Base-by-base conservation (phyloP, 1,140 invertebrate species). In the Calliphora vicina region DNA sequence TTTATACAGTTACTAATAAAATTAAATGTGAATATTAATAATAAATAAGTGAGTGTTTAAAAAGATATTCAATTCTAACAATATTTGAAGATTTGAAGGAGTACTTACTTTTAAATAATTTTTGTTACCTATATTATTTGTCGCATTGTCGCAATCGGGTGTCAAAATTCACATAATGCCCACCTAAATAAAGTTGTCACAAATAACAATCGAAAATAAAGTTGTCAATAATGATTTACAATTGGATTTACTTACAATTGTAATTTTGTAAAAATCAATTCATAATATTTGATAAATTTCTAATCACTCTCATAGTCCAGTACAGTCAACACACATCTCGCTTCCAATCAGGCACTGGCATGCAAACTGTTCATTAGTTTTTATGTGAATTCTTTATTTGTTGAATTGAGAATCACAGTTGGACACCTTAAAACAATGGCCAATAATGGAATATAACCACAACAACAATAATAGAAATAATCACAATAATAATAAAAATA, bases 351-450 rank as follows among this genome's bases (percentile, higher is more conserved):
- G 35, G 35, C 35, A 35, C 35, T 35, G 6, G 35, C 35, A 35
- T 35, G 35, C 61, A 23, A 3, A 67, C 6, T 67, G 1, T 23
- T 67, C 61, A 67, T 67, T 67, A 67, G n/a, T 67, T 67, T 67
- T 67, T 23, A 67, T 67, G 61, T 20, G 57, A 67, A 67, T 67
- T 67, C 61, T 10, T 67, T 67, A 67, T 67, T 61, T 61, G 57
- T 67, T 67, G n/a, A 67, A 67, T 67, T 67, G 57, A 23, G 23
- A 67, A 23, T 67, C 61, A 67, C 61, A 67, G 61, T 67, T 67
- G 61, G 61, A 67, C 61, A 67, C 61, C 61, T 67, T 23, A n/a
- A 67, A 67, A 67, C 61, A 67, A 67, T 67, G 61, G 61, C n/a
- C 61, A 25, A 25, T 23, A 67, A 23, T 20, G 61, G 61, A 67